phyloP scores from a whole-genome alignment of 2,888 invertebrate species.

The Steromphala cineraria region DNA sequence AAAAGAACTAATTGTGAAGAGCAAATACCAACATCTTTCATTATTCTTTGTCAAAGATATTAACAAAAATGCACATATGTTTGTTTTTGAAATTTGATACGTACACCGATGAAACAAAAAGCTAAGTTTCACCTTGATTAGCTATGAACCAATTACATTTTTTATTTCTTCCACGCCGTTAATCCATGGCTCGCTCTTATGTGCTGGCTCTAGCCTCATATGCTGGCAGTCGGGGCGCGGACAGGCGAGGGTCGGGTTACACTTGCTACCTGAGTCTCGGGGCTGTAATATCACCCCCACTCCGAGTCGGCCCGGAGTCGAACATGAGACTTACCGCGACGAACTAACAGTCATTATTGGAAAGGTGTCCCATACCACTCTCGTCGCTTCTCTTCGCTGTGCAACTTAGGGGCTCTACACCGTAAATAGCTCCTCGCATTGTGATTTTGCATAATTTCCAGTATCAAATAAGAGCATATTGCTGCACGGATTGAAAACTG shows the following conservation, averaged over 20 bases:
- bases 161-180: neutral
- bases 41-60: no score
- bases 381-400: neutral
- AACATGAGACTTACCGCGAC: neutral
- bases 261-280: neutral
- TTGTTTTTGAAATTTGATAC: no score
- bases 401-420: neutral
- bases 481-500: neutral
- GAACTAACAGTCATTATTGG: neutral
- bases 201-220: neutral
- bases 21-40: no score
- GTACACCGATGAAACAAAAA: neutral
- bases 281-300: neutral
- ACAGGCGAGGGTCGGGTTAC: neutral
- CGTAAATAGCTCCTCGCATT: slow-evolving; percentile 5
- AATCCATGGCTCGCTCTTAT: neutral
- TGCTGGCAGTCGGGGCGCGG: neutral
- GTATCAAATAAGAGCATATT: neutral
- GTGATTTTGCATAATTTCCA: slow-evolving; percentile 19
- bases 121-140: neutral
- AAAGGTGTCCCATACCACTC: neutral
- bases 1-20: no score
- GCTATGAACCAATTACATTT: neutral
- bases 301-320: neutral
- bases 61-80: no score